These are phyloP conservation scores for Amblyraja radiata DNA, from an alignment of 2,797 vertebrate genomes.

Conservation along the genomic window DNA sequence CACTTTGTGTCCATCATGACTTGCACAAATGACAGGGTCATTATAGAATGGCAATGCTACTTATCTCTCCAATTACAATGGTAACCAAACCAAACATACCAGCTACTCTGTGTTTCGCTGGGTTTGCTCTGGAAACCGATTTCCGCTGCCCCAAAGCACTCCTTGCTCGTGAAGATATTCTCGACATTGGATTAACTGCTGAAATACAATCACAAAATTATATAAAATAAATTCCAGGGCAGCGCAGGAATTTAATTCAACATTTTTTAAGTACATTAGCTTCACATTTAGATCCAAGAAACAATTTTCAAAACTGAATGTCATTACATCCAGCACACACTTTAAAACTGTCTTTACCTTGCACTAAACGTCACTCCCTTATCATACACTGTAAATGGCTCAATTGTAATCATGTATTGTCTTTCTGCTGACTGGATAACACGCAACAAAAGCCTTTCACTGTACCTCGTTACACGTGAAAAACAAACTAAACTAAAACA, in stretches of 20 bases:
- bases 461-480: too few species aligned
- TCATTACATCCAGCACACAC: not conserved
- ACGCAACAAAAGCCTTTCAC: too few species aligned
- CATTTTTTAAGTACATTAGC: slow-evolving; percentile 43
- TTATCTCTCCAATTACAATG: not conserved
- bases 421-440: too few species aligned
- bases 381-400: too few species aligned
- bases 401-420: too few species aligned
- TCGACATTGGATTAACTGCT: slow-evolving; percentile 89
- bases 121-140: slow-evolving; percentile 63
- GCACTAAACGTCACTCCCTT: too few species aligned
- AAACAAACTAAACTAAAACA: too few species aligned
- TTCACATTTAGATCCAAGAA: not conserved
- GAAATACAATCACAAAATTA: slow-evolving; percentile 47
- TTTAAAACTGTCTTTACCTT: too few species aligned
- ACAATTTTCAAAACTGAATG: not conserved
- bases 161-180: slow-evolving; percentile 87
- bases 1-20: too few species aligned
- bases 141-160: slow-evolving; percentile 66
- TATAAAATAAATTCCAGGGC: slow-evolving; percentile 34
- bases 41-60: not conserved
- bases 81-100: slow-evolving; percentile 57
- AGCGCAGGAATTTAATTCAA: not conserved
- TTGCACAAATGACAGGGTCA: too few species aligned
- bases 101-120: slow-evolving; percentile 71